Evolutionary conservation across 2,888 invertebrate species (phyloP).

Genomic region (Drosophila nr. fundita): DNA sequence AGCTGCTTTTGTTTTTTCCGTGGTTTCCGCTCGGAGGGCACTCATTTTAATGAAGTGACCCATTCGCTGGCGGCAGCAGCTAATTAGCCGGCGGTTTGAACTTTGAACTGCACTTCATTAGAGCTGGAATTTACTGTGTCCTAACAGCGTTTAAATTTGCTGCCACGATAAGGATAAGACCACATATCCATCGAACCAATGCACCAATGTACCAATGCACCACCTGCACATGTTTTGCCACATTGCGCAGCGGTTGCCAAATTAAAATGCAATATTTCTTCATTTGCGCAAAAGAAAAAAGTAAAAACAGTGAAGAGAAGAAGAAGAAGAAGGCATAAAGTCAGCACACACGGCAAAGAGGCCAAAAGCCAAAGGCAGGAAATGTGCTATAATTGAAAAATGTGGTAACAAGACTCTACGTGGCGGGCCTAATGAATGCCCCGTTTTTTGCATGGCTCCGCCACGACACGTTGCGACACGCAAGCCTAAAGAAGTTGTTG

Average conservation of each 20-base stretch:
- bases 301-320: constrained; percentile 4
- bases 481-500: constrained; percentile 63
- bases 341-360: constrained; percentile 29
- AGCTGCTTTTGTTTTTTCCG: neutral
- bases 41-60: constrained; percentile 74
- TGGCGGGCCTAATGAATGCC: constrained; percentile 80
- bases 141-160: constrained; percentile 30
- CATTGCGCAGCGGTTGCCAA: constrained; percentile 63
- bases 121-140: constrained; percentile 52
- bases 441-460: constrained; percentile 63
- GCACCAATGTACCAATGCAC: constrained; percentile 24
- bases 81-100: constrained; percentile 73
- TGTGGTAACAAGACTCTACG: constrained; percentile 82
- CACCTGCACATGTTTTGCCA: constrained; percentile 69
- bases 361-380: constrained; percentile 55
- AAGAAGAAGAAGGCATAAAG: neutral
- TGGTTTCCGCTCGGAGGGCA: constrained; percentile 39
- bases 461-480: constrained; percentile 53
- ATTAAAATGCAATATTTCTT: constrained; percentile 84
- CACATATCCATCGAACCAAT: constrained; percentile 16
- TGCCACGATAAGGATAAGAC: constrained; percentile 54
- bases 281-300: constrained; percentile 62
- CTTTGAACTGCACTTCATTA: constrained; percentile 75
- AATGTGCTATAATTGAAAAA: constrained; percentile 83
- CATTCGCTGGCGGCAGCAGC: constrained; percentile 30